Evolutionary conservation across 92 coral and sea anemone species (phyloP).

Genomic region (Nematostella vectensis): DNA sequence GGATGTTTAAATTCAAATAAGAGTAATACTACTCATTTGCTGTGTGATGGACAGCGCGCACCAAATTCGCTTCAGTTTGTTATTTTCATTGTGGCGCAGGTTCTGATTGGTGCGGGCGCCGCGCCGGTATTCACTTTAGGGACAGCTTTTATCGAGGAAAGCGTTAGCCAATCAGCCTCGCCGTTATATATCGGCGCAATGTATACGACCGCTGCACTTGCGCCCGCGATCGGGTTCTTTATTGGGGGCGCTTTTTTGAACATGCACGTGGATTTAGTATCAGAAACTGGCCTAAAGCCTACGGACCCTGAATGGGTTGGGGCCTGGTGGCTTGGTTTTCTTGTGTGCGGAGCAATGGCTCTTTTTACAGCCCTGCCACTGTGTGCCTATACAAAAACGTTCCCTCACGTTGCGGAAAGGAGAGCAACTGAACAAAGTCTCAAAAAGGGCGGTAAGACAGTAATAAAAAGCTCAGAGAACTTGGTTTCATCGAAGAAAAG

Average conservation of each 20-base stretch:
- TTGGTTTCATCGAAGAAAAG: too few relatives aligned
- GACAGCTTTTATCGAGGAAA: slow-evolving; percentile 32
- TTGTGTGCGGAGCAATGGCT: slow-evolving; percentile 24
- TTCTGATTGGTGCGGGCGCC: slow-evolving; percentile 41
- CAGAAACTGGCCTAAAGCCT: slow-evolving; percentile 2
- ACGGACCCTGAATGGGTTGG: slow-evolving; percentile 45
- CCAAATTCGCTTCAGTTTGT: slow-evolving; percentile 26
- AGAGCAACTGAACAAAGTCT: too few relatives aligned
- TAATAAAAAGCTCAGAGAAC: not conserved
- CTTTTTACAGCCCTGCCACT: slow-evolving; percentile 22
- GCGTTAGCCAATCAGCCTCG: slow-evolving; percentile 17
- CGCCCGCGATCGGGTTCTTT: slow-evolving; percentile 33
- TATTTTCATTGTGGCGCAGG: slow-evolving; percentile 29
- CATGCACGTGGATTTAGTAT: slow-evolving; percentile 13
- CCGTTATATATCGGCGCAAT: slow-evolving; percentile 27
- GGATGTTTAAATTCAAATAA: not conserved
- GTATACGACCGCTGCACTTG: slow-evolving; percentile 33
- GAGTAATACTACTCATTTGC: too few relatives aligned
- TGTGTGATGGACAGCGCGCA: not conserved
- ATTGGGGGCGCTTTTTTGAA: slow-evolving; percentile 26
- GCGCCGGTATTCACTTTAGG: slow-evolving; percentile 40
- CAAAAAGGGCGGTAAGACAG: too few relatives aligned
- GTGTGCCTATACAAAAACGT: slow-evolving; percentile 24
- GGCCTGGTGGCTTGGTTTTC: slow-evolving; percentile 46
- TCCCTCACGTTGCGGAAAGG: too few relatives aligned